Conservation (phyloP, 2,888 invertebrate genomes). For the Cotesia congregata region DNA sequence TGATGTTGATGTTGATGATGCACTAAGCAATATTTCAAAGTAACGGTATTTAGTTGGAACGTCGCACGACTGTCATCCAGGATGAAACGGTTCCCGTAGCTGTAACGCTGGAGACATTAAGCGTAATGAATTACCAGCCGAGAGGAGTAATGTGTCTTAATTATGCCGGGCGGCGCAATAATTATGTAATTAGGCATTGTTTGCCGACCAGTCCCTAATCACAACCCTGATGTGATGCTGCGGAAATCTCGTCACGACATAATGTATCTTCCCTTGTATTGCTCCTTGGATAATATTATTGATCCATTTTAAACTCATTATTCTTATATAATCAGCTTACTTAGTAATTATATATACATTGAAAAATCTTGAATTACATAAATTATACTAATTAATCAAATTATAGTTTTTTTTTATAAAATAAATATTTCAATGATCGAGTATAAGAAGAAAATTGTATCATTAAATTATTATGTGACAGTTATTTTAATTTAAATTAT, state of each 20-base stretch:
- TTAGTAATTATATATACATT: neutral
- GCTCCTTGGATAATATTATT: constrained; percentile 36
- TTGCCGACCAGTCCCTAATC: constrained; percentile 57
- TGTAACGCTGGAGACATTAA: constrained; percentile 63
- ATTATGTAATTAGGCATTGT: constrained; percentile 69
- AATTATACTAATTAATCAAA: too few species aligned
- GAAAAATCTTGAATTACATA: too few species aligned
- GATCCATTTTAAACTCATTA: constrained; percentile 44
- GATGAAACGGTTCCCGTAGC: constrained; percentile 60
- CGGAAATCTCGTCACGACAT: constrained; percentile 53
- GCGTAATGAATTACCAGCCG: constrained; percentile 67
- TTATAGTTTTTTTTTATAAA: too few species aligned
- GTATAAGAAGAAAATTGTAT: too few species aligned
- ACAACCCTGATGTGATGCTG: constrained; percentile 56
- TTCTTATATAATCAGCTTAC: constrained; percentile 9
- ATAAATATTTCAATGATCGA: too few species aligned
- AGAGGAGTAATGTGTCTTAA: constrained; percentile 68
- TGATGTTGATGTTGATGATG: neutral
- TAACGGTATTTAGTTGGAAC: constrained; percentile 63
- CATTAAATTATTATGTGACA: too few species aligned
- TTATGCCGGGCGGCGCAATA: constrained; percentile 66
- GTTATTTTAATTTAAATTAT: too few species aligned
- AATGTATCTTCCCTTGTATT: constrained; percentile 7
- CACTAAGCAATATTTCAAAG: constrained; percentile 59
- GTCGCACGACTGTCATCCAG: constrained; percentile 63